Percentiles rank a stretch among this genome's conserved stretches.
These are phyloP conservation scores for Drosophila testacea DNA, from an alignment of 2,888 invertebrate genomes.

Conservation along the genomic window DNA sequence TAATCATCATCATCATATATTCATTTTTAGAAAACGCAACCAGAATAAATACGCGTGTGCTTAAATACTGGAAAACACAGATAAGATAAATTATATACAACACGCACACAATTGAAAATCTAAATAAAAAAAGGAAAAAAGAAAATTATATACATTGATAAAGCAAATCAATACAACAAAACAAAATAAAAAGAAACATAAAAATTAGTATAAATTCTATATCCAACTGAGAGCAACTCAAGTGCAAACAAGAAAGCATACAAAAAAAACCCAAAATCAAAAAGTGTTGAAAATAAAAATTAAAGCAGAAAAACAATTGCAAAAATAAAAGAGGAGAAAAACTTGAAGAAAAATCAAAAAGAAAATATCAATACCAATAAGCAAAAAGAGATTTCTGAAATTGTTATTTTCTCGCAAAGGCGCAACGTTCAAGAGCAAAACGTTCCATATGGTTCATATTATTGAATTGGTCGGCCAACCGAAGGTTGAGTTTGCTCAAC, in stretches of 20 bases:
- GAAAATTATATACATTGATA: conserved; percentile 45
- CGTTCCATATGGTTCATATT: conserved; percentile 93
- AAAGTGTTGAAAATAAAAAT: conserved; percentile 42
- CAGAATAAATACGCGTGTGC: conserved; percentile 60
- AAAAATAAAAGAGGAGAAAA: conserved; percentile 19
- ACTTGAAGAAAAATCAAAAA: conserved; percentile 47
- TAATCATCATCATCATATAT: conserved; percentile 31
- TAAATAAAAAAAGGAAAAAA: conserved; percentile 20
- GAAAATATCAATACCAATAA: conserved; percentile 19
- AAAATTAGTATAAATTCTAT: conserved; percentile 22
- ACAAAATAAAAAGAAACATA: conserved; percentile 20
- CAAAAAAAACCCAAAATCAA: conserved; percentile 29
- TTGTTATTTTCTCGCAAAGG: conserved; percentile 72
- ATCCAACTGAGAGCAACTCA: conserved; percentile 48
- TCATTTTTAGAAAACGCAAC: conserved; percentile 57
- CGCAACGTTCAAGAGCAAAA: conserved; percentile 81
- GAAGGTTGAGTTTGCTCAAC: conserved; percentile 91
- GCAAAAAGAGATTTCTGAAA: conserved; percentile 40
- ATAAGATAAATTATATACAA: conserved; percentile 69
- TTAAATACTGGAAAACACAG: conserved; percentile 77
- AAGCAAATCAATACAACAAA: conserved; percentile 48
- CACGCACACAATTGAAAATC: conserved; percentile 35
- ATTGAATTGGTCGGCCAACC: conserved; percentile 92
- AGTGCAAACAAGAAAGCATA: conserved; percentile 48
- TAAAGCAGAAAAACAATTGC: conserved; percentile 29